A percentile compares a stretch with the other conserved stretches of the same genome.
phyloP scores from a whole-genome alignment of 2,888 invertebrate genomes.

The Phlogophora meticulosa region DNA sequence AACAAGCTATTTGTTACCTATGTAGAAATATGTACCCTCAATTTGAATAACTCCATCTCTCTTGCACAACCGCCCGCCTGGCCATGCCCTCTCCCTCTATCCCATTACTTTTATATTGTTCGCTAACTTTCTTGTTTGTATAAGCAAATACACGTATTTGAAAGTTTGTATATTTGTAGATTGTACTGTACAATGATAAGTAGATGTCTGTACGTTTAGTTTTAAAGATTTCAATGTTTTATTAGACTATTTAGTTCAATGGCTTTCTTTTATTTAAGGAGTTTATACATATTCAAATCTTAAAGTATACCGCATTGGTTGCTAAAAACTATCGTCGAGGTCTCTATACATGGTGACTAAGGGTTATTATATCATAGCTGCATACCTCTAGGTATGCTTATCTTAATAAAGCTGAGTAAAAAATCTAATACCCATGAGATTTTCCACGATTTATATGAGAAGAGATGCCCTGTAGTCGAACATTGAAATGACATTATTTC shows the following conservation, averaged over 20 bases:
- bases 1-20: conserved; percentile 90
- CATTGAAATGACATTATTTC: background rate
- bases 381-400: background rate
- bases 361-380: background rate
- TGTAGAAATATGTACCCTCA: conserved; percentile 91
- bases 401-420: conserved; percentile 8
- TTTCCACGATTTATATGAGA: background rate
- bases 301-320: background rate
- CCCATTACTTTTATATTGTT: conserved; percentile 91
- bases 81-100: conserved; percentile 81
- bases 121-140: conserved; percentile 91
- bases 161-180: conserved; percentile 91
- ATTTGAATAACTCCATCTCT: conserved; percentile 89
- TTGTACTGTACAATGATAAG: conserved; percentile 87
- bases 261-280: conserved; percentile 38
- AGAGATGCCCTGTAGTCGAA: background rate
- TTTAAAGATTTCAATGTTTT: conserved; percentile 70
- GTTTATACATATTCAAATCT: conserved; percentile 7
- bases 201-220: conserved; percentile 72
- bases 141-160: conserved; percentile 91
- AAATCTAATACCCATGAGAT: background rate
- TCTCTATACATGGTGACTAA: background rate
- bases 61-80: conserved; percentile 72
- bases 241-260: conserved; percentile 56
- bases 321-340: background rate